Percentiles rank a stretch among this genome's conserved stretches.
Conservation (phyloP, 2,797 vertebrate species). For the Syndactyla subalaris region DNA sequence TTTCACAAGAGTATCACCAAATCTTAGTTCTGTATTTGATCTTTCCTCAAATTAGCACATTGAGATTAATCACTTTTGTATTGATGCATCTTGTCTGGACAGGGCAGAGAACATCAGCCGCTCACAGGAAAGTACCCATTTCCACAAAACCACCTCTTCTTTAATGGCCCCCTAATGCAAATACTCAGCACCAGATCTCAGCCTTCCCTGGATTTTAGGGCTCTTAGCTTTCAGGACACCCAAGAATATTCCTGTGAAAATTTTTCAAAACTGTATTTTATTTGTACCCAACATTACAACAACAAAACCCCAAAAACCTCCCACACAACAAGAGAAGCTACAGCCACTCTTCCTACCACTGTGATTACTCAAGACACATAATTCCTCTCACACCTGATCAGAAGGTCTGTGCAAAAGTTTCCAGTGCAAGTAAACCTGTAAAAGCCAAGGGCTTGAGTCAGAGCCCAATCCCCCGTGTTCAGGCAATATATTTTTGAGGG, state of each 20-base stretch:
- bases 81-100: background rate
- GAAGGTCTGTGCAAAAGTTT: constrained; percentile 38
- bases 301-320: background rate
- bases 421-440: constrained; percentile 39
- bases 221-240: background rate
- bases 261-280: constrained; percentile 46
- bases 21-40: background rate
- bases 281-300: background rate
- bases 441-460: background rate
- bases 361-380: background rate
- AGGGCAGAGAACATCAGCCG: background rate
- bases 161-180: background rate
- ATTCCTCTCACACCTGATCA: background rate
- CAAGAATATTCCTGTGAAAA: background rate
- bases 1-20: background rate
- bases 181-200: background rate
- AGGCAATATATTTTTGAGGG: background rate
- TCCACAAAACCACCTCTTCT: background rate
- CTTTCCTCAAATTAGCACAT: background rate
- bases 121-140: background rate
- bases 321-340: background rate
- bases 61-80: background rate
- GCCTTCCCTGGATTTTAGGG: background rate
- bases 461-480: background rate
- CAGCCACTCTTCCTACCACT: background rate